Evolutionary conservation across 1,140 invertebrate species (phyloP), one percentile per base, ranked within the genome.

Genomic region (Anadara kagoshimensis): DNA sequence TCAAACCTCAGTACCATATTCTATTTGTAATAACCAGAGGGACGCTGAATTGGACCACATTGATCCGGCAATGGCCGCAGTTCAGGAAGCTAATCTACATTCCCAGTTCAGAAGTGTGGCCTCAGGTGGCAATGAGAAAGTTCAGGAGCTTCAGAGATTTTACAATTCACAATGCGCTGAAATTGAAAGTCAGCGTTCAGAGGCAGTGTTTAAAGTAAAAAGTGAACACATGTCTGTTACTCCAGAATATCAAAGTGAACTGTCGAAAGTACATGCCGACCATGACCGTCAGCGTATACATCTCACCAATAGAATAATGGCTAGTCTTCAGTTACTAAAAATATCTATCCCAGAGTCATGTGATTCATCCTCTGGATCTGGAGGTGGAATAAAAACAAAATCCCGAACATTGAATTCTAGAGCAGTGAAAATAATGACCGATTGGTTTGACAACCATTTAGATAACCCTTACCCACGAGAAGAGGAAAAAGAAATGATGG

Each of bases 391-490:
- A 36, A 36, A 36, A 36, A 61, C 73, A 2, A 80, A 69, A 53
- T 79, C 75, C 26, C 69, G 83, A n/a, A 77, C 78, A 36, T 61
- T 86, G 11, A 82, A 76, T 77, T 24, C 62, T n/a, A 71, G 76
- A 24, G 87, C 84, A 36, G 72, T 79, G 14, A 69, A 75, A 20
- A 69, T 86, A 5, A 85, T 88, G 83, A 81, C 78, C 0, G 65
- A 83, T 4, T 88, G 87, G 87, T 88, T 81, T 66, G 75, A 83
- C 12, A 69, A 72, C 16, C 79, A 88, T 64, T 57, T 82, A 8
- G 66, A 85, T 43, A 78, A 84, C 63, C 87, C 87, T 0, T 88
- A 88, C 66, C 87, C 87, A 26, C 80, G 76, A 0, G 79, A 83
- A 20, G 79, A 80, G 41, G 84, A 88, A 58, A 85, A 86, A 71